Conservation (phyloP, 2,888 invertebrate species). For the Campaea margaritaria region DNA sequence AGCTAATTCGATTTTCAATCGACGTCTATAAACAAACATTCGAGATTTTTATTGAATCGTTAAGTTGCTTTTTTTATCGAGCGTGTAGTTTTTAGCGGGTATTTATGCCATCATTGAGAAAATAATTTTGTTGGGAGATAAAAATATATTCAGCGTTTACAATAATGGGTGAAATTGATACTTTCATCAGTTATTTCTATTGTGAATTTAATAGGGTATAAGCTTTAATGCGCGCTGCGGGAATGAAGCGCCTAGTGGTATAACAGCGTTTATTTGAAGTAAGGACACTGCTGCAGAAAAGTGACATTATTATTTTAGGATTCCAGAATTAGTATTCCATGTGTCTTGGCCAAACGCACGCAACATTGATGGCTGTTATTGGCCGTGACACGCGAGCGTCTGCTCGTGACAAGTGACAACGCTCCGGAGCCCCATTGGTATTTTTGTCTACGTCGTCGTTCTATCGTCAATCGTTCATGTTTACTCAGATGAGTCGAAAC, state of each 20-base stretch:
- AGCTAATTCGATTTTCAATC: conserved; percentile 51
- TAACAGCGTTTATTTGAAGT: conserved; percentile 25
- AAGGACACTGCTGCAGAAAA: conserved; percentile 46
- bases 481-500: conserved; percentile 79
- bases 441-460: conserved; percentile 63
- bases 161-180: conserved; percentile 12
- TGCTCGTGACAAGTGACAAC: conserved; percentile 61
- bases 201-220: conserved; percentile 3
- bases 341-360: conserved; percentile 78
- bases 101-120: conserved; percentile 32
- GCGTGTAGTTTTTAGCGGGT: conserved; percentile 42
- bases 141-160: conserved; percentile 22
- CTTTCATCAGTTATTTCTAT: conserved; percentile 13
- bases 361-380: conserved; percentile 80
- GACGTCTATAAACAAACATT: conserved; percentile 47
- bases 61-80: conserved; percentile 36
- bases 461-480: conserved; percentile 59
- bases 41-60: conserved; percentile 44
- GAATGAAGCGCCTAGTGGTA: not conserved
- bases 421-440: conserved; percentile 68
- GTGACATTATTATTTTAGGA: conserved; percentile 58
- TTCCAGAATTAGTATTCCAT: conserved; percentile 74
- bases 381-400: conserved; percentile 73
- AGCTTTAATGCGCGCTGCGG: not conserved
- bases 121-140: conserved; percentile 14